A percentile compares a stretch with the other conserved stretches of the same genome.
phyloP scores from a whole-genome alignment of 2,888 invertebrate species.

The Protophormia terraenovae region DNA sequence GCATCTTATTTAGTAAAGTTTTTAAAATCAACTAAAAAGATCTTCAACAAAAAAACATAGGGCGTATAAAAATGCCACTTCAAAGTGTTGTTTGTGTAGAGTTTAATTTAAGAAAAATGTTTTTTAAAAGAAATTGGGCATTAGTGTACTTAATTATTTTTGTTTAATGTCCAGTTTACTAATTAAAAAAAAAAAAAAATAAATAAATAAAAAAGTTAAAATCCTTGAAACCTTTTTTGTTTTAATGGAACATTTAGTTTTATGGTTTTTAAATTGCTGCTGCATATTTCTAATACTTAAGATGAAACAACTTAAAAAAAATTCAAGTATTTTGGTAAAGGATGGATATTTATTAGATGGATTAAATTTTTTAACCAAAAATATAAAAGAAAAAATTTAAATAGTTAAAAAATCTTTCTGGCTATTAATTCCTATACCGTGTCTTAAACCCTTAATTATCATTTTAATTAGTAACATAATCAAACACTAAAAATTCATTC shows the following conservation, averaged over 20 bases:
- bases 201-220: no score
- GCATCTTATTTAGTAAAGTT: background rate
- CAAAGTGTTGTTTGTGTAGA: background rate
- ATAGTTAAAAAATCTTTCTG: no score
- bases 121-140: background rate
- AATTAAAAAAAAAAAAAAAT: constrained; percentile 11
- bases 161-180: background rate
- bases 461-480: no score
- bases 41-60: background rate
- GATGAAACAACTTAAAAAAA: no score
- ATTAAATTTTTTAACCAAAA: no score
- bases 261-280: background rate
- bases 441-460: no score
- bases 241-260: background rate
- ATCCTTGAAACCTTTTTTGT: background rate
- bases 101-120: background rate
- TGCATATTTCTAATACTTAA: no score
- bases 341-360: no score
- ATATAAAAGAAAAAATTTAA: no score
- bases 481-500: no score
- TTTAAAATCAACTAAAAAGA: background rate
- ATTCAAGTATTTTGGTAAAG: no score
- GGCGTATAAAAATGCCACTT: background rate
- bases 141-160: background rate
- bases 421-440: no score